phyloP scores from a whole-genome alignment of 92 coral and sea anemone genomes.

The Porites lobata region DNA sequence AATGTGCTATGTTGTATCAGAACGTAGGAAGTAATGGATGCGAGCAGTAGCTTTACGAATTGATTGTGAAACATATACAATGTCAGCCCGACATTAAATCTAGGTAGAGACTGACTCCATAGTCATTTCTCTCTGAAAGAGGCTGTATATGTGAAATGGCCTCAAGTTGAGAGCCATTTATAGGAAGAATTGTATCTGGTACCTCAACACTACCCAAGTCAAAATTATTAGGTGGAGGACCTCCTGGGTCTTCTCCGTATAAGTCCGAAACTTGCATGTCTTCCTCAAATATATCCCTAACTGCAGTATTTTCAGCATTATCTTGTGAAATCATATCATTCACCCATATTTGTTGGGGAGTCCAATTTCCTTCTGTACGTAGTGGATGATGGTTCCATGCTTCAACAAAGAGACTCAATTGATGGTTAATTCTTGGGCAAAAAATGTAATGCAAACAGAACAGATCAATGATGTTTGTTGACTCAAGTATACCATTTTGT shows the following conservation, averaged over 20 bases:
- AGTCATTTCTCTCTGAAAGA: too few relatives aligned
- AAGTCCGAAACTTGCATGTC: background rate
- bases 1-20: too few relatives aligned
- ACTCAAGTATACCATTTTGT: slow-evolving; percentile 23
- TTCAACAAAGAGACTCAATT: background rate
- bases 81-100: too few relatives aligned
- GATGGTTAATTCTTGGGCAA: slow-evolving; percentile 14
- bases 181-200: too few relatives aligned
- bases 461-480: slow-evolving; percentile 4
- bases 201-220: too few relatives aligned
- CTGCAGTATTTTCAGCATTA: slow-evolving; percentile 21
- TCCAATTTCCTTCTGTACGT: slow-evolving; percentile 6
- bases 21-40: too few relatives aligned
- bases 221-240: slow-evolving; percentile 42
- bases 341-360: slow-evolving; percentile 20
- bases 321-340: slow-evolving; percentile 23
- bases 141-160: too few relatives aligned
- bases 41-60: too few relatives aligned
- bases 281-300: slow-evolving; percentile 25
- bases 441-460: slow-evolving; percentile 30
- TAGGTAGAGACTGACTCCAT: background rate
- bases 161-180: too few relatives aligned
- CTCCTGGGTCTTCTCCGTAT: slow-evolving; percentile 27
- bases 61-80: too few relatives aligned
- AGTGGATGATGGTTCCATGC: slow-evolving; percentile 30